These are phyloP conservation scores for Thamnophis sirtalis DNA, from an alignment of 2,113 vertebrate species.

Conservation along the genomic window DNA sequence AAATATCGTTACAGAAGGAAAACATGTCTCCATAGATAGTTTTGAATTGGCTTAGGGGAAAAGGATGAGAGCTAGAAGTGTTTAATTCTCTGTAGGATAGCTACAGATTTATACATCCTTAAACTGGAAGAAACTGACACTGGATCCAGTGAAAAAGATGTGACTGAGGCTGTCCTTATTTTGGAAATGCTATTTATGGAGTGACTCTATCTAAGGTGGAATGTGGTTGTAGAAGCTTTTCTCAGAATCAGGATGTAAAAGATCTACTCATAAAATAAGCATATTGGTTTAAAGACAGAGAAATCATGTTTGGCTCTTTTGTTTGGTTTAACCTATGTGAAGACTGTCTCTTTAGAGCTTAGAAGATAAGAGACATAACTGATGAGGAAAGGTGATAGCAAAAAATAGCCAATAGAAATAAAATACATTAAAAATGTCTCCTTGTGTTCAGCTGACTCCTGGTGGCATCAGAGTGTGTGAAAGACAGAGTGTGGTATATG, in stretches of 20 bases:
- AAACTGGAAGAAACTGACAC: background rate
- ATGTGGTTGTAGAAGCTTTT: background rate
- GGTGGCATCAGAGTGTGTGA: background rate
- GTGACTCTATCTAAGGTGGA: background rate
- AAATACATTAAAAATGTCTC: background rate
- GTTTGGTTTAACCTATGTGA: background rate
- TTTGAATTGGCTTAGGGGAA: background rate
- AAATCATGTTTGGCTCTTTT: background rate
- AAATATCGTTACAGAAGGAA: background rate
- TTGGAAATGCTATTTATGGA: background rate
- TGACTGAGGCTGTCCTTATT: background rate
- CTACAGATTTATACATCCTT: background rate
- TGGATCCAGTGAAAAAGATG: background rate
- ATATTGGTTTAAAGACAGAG: background rate
- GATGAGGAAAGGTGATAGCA: background rate
- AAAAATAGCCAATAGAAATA: background rate
- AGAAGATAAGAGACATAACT: background rate
- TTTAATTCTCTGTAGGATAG: background rate
- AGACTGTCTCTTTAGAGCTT: background rate
- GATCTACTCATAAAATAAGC: background rate
- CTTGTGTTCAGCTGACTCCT: background rate
- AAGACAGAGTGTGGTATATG: background rate
- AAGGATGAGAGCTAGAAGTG: background rate
- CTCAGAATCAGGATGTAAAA: background rate
- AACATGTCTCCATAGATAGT: background rate